Base-by-base conservation (phyloP, 2,888 invertebrate genomes). In the Macaria liturata region DNA sequence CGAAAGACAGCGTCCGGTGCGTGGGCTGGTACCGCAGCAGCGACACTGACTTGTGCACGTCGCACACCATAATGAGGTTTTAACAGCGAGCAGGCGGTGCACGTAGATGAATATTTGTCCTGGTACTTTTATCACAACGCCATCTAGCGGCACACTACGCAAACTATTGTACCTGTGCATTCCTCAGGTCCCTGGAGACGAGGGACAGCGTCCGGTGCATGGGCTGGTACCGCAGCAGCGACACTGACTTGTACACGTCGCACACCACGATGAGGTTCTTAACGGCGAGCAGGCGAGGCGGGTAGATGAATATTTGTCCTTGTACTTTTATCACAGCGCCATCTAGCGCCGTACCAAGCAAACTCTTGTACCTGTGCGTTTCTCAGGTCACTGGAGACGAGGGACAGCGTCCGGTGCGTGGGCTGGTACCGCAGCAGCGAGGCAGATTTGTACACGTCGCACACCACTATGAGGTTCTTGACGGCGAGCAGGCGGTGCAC, bases 191-290 rank as follows among this genome's bases (percentile, higher is more conserved):
- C 77, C 97, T 93, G 53, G 97, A 97, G 42, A 98, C 98, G 48
- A 98, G 93, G 4, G 98, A 98, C 53, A 98, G 89, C 0, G 98
- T 98, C 72, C 98, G 92, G 74, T 97, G 96, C 68, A 97, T 95
- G 69, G 97, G 95, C 88, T 98, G 98, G 53, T 78, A 78, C 0
- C 99, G 93, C 68, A 99, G 89, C 61, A 99, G 88, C 42, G 98
- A 97, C 32, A 99, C 95, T 0, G 98, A 98, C 84, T 99, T 98
- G 86, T 97, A 97, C 46, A 99, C 96, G 84, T 99, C 99, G 0
- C 97, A 98, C 0, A 98, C 97, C n/a, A 99, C 91, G 64, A 99
- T 97, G 50, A 99, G 88, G 78, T 97, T 98, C 91, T 99, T 98
- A 9, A 99, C 95, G 1, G 97, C 95, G 58, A 97, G 89, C 85